phyloP scores from a whole-genome alignment of 2,797 vertebrate species.

The Dendrocincla tyrannina region DNA sequence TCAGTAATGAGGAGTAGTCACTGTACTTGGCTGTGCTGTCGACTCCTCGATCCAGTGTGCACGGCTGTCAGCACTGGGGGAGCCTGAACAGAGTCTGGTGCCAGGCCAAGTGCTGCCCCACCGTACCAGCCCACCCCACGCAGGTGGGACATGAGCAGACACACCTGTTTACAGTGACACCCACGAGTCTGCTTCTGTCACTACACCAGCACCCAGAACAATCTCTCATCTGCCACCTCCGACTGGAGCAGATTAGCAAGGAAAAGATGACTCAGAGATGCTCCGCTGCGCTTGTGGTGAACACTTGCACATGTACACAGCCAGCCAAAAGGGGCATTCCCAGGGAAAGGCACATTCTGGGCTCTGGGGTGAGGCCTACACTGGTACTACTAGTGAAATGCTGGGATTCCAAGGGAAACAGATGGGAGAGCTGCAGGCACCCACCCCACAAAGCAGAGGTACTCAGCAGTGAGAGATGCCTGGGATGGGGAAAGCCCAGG shows the following conservation, averaged over 20 bases:
- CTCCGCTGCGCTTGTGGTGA: rapidly evolving
- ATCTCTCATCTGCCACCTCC: not conserved
- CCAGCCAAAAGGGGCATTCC: not conserved
- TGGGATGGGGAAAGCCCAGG: not conserved
- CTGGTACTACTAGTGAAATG: not conserved
- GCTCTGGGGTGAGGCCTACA: not conserved
- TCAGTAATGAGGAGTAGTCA: not conserved
- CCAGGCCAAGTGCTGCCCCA: not conserved
- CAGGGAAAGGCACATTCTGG: not conserved
- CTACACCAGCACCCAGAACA: not conserved
- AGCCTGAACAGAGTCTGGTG: not conserved
- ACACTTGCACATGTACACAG: not conserved
- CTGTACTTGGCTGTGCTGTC: not conserved
- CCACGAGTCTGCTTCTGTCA: not conserved
- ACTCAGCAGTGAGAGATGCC: not conserved
- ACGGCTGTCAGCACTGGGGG: not conserved
- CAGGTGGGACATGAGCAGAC: not conserved
- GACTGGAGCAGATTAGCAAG: not conserved
- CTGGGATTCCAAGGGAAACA: not conserved
- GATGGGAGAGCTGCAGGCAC: rapidly evolving
- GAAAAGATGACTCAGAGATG: not conserved
- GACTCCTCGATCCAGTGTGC: not conserved
- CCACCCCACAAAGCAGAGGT: not conserved
- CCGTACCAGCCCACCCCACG: rapidly evolving
- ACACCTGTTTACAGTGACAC: not conserved